Conservation (phyloP, 2,888 invertebrate species). For the Folsomia manolachei region DNA sequence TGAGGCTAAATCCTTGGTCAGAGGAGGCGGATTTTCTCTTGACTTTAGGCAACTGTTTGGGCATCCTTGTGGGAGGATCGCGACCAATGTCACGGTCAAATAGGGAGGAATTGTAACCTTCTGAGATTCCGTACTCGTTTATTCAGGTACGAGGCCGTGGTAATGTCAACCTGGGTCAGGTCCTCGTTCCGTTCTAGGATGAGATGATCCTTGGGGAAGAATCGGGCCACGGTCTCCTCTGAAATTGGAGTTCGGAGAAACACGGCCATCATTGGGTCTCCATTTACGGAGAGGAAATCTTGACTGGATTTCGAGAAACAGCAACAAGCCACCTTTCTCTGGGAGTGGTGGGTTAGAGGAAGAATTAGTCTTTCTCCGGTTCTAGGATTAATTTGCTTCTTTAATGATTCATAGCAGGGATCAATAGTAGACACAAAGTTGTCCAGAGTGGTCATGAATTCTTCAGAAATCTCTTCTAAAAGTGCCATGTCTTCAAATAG, state of each 20-base stretch:
- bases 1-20: neutral
- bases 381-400: slow-evolving; percentile 20
- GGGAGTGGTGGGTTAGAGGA: slow-evolving; percentile 3
- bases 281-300: slow-evolving; percentile 27
- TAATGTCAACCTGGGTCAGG: neutral
- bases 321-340: slow-evolving; percentile 5
- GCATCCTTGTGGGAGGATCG: slow-evolving; percentile 12
- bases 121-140: slow-evolving; percentile 25
- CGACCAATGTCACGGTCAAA: slow-evolving; percentile 35
- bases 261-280: slow-evolving; percentile 26
- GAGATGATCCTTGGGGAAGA: slow-evolving; percentile 19
- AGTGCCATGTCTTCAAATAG: slow-evolving; percentile 31
- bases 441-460: slow-evolving; percentile 24
- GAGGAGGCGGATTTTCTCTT: neutral
- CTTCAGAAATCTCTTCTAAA: slow-evolving; percentile 17
- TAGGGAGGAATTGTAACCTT: slow-evolving; percentile 27
- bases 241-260: slow-evolving; percentile 32
- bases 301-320: slow-evolving; percentile 6
- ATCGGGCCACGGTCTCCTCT: slow-evolving; percentile 4
- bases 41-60: slow-evolving; percentile 3
- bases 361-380: slow-evolving; percentile 12
- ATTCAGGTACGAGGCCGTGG: slow-evolving; percentile 12
- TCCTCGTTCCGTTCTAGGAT: neutral
- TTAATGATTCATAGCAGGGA: slow-evolving; percentile 25
- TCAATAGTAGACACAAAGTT: slow-evolving; percentile 26